These are phyloP conservation scores for Oxyruncus cristatus DNA, from an alignment of 2,113 vertebrate genomes.

Conservation along the genomic window DNA sequence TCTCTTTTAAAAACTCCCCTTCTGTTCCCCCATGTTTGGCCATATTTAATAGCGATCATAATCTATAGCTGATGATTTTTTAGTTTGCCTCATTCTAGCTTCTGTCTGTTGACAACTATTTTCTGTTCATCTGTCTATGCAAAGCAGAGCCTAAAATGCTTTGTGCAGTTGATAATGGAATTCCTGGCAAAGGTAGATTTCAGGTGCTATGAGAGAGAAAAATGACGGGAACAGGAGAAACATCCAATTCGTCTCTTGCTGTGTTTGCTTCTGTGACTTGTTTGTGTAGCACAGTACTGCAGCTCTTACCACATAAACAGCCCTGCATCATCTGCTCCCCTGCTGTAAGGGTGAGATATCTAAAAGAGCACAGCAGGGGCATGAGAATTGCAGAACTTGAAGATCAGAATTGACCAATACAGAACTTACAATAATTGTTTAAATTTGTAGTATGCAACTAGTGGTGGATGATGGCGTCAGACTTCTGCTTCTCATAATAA, in stretches of 20 bases:
- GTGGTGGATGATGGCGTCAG: conserved; percentile 4
- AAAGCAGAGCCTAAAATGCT: background rate
- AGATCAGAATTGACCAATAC: conserved; percentile 7
- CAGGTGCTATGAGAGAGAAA: background rate
- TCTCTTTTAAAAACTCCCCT: background rate
- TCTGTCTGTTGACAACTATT: background rate
- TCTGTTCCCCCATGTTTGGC: background rate
- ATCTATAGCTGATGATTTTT: background rate
- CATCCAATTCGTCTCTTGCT: conserved; percentile 37
- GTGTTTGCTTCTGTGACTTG: conserved; percentile 29
- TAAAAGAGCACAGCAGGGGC: conserved; percentile 22
- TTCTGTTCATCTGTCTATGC: background rate
- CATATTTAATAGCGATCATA: background rate
- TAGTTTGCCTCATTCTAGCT: background rate
- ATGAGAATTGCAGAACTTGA: conserved; percentile 1
- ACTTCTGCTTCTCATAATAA: conserved; percentile 16
- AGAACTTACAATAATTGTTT: background rate
- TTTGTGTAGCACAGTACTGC: background rate
- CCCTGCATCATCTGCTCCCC: conserved; percentile 6
- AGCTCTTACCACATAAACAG: conserved; percentile 14
- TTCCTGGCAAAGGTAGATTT: conserved; percentile 42
- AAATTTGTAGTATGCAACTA: conserved; percentile 3
- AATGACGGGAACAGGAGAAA: background rate
- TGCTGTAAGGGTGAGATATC: conserved; percentile 21
- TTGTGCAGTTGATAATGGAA: background rate